Percentiles rank a stretch among this genome's conserved stretches.
phyloP scores from a whole-genome alignment of 1,140 invertebrate genomes.

The Drosophila triauraria region DNA sequence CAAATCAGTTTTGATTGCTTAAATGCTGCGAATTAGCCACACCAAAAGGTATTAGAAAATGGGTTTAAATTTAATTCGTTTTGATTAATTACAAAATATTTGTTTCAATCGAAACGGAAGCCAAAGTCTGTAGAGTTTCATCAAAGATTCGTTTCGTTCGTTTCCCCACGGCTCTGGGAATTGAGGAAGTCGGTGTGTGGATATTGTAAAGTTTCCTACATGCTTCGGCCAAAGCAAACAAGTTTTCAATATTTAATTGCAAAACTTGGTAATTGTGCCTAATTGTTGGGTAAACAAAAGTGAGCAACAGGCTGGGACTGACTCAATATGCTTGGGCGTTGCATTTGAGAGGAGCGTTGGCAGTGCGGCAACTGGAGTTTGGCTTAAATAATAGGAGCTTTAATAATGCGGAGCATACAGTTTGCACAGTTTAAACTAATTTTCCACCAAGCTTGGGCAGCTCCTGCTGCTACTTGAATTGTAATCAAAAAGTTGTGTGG shows the following conservation, averaged over 20 bases:
- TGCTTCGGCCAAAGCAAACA: constrained; percentile 39
- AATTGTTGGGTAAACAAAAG: constrained; percentile 73
- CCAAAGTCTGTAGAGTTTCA: constrained; percentile 19
- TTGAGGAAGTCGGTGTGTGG: constrained; percentile 53
- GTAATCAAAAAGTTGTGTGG: constrained; percentile 32
- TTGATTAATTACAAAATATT: constrained; percentile 65
- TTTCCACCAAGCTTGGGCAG: neutral
- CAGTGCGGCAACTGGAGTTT: constrained; percentile 8
- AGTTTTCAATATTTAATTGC: constrained; percentile 78
- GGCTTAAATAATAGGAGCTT: constrained; percentile 19
- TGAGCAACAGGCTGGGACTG: constrained; percentile 39
- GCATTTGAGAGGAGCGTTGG: constrained; percentile 27
- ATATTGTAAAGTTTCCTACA: constrained; percentile 43
- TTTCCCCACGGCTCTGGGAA: constrained; percentile 20
- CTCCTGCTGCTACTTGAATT: constrained; percentile 10
- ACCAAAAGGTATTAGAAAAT: constrained; percentile 22
- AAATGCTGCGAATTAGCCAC: constrained; percentile 46
- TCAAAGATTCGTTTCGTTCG: constrained; percentile 31
- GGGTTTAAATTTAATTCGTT: constrained; percentile 37
- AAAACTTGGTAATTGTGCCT: constrained; percentile 70
- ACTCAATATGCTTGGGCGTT: constrained; percentile 57
- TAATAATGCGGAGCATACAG: constrained; percentile 2
- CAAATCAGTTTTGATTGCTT: constrained; percentile 61
- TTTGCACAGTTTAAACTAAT: neutral
- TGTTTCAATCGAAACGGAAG: constrained; percentile 54